phyloP scores from a whole-genome alignment of 1,140 invertebrate genomes.

The Panagrolaimus sp. region DNA sequence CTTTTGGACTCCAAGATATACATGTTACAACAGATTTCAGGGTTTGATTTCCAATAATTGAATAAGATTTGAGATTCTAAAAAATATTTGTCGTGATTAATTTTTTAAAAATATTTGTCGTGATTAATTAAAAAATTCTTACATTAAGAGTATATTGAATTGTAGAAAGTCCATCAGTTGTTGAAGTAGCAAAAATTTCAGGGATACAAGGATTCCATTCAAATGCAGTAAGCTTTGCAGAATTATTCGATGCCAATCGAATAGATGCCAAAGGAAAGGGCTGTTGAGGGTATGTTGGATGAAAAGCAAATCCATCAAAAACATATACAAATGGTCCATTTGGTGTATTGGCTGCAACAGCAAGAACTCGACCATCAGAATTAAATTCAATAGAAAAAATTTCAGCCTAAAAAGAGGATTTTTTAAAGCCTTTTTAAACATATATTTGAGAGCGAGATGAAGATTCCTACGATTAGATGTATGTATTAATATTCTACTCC shows the following conservation, averaged over 20 bases:
- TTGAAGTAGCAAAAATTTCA: slow-evolving; percentile 58
- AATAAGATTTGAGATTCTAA: slow-evolving; percentile 57
- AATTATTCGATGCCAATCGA: slow-evolving; percentile 35
- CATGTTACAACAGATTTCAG: slow-evolving; percentile 27
- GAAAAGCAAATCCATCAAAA: slow-evolving; percentile 36
- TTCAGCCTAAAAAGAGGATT: slow-evolving; percentile 30
- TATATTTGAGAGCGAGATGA: no score
- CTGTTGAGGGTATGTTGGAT: slow-evolving; percentile 20
- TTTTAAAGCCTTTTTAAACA: no score
- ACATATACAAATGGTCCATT: slow-evolving; percentile 39
- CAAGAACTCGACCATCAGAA: slow-evolving; percentile 39
- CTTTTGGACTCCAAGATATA: slow-evolving; percentile 80
- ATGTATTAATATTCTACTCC: not conserved
- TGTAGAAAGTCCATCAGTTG: slow-evolving; percentile 54
- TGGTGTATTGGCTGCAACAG: slow-evolving; percentile 32
- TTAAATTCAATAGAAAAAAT: slow-evolving; percentile 33
- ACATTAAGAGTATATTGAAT: slow-evolving; percentile 27
- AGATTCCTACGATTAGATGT: no score
- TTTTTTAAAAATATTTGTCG: no score
- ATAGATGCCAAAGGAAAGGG: slow-evolving; percentile 55
- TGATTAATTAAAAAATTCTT: no score
- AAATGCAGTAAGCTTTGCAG: slow-evolving; percentile 51
- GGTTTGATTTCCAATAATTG: slow-evolving; percentile 22
- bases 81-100: no score
- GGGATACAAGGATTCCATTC: slow-evolving; percentile 62